Conservation (phyloP, 2,888 invertebrate genomes). For the Hirtodrosophila duncani region DNA sequence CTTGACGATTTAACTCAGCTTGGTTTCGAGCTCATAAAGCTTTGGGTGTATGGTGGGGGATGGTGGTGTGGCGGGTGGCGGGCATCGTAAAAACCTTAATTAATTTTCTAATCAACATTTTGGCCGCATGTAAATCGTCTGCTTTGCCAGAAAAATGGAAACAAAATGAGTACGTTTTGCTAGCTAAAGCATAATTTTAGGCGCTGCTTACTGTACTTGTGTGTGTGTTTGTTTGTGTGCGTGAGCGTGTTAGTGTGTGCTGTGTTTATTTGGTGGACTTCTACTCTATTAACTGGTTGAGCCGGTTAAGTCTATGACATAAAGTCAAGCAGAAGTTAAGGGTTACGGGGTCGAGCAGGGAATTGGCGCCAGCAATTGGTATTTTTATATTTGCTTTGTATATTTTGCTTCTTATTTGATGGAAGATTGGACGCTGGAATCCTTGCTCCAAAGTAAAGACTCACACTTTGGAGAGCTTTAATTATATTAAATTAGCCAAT, state of each 20-base stretch:
- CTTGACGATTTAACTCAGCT: slow-evolving; percentile 27
- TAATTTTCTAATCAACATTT: slow-evolving; percentile 71
- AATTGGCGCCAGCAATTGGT: slow-evolving; percentile 50
- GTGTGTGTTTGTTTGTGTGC: slow-evolving; percentile 11
- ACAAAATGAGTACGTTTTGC: slow-evolving; percentile 29
- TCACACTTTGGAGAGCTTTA: too few relatives aligned
- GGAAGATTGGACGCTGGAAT: too few relatives aligned
- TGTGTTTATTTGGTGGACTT: too few relatives aligned
- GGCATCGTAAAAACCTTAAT: slow-evolving; percentile 68
- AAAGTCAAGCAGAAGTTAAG: too few relatives aligned
- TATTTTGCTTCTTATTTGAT: too few relatives aligned
- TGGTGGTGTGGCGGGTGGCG: slow-evolving; percentile 23
- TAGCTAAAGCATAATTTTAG: slow-evolving; percentile 53
- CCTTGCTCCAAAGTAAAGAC: too few relatives aligned
- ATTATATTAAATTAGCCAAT: too few relatives aligned
- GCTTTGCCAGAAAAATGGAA: too few relatives aligned
- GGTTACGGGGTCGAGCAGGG: too few relatives aligned
- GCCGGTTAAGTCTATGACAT: too few relatives aligned
- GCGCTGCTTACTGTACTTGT: slow-evolving; percentile 23
- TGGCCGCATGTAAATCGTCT: slow-evolving; percentile 69
- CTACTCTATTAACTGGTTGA: slow-evolving; percentile 53
- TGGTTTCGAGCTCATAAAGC: slow-evolving; percentile 36
- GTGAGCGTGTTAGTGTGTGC: too few relatives aligned
- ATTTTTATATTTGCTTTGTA: slow-evolving; percentile 2
- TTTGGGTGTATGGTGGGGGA: neutral